phyloP scores from a whole-genome alignment of 2,113 vertebrate species.

The Hyaena hyaena region DNA sequence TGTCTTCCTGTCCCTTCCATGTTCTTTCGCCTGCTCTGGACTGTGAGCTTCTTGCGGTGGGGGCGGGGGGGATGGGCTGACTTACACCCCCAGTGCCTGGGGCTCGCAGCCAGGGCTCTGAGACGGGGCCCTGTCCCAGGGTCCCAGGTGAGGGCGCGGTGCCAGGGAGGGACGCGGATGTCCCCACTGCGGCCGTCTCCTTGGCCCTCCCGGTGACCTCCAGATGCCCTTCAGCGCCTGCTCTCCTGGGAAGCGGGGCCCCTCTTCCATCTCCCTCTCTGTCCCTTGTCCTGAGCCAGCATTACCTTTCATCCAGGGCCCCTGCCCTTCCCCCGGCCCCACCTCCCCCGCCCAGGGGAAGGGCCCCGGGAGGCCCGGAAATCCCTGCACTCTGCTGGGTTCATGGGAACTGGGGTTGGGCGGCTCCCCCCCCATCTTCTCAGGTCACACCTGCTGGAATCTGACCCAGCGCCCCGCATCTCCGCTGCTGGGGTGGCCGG shows the following conservation, averaged over 20 bases:
- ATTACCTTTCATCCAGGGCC: background rate
- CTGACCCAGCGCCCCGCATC: accelerated
- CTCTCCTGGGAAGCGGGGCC: background rate
- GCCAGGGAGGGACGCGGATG: accelerated
- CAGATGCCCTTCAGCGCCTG: accelerated
- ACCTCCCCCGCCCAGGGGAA: background rate
- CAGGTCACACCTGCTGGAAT: background rate
- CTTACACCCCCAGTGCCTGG: accelerated
- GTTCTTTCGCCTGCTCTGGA: background rate
- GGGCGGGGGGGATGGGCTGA: too few relatives aligned
- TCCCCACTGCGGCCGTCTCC: background rate
- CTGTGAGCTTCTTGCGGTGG: background rate
- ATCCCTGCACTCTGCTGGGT: accelerated
- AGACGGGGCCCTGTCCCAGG: background rate
- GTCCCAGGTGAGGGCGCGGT: accelerated
- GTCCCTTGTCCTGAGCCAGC: too few relatives aligned
- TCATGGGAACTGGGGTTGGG: background rate
- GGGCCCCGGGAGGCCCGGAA: background rate
- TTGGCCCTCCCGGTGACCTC: background rate
- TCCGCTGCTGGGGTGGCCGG: background rate
- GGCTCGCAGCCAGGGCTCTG: accelerated
- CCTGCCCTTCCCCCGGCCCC: background rate
- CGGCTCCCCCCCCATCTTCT: background rate
- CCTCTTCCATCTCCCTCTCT: accelerated
- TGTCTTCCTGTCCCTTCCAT: accelerated